These are phyloP conservation scores for Darevskia nairensis DNA, from an alignment of 2,797 vertebrate species.

Conservation along the genomic window DNA sequence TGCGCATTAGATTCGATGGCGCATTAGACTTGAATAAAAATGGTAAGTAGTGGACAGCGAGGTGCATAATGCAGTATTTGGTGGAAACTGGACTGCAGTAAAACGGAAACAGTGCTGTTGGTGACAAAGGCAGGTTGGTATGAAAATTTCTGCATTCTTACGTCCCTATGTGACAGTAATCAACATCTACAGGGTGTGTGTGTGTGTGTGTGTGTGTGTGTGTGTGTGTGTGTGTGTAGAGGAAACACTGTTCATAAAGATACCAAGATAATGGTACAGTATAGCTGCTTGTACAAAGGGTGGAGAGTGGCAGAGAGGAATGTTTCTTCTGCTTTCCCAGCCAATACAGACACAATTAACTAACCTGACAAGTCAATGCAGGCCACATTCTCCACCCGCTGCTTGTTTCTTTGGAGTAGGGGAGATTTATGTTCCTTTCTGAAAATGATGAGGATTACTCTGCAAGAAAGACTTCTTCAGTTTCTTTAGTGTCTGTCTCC, in stretches of 20 bases:
- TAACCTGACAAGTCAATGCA: conserved; percentile 22
- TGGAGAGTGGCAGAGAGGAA: neutral
- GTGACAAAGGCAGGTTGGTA: neutral
- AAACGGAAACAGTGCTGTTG: no score
- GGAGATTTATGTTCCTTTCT: conserved; percentile 25
- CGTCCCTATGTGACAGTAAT: neutral
- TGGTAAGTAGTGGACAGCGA: no score
- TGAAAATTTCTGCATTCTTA: neutral
- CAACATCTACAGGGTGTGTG: neutral
- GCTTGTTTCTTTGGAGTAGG: neutral
- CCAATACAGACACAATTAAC: conserved; percentile 9
- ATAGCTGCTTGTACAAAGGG: conserved; percentile 2
- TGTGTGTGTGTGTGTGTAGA: no score
- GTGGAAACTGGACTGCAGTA: no score
- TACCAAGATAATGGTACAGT: neutral
- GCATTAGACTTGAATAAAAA: no score
- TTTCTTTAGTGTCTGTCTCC: neutral
- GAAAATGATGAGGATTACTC: conserved; percentile 1
- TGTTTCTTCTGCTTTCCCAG: conserved; percentile 15
- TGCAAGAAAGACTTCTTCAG: neutral
- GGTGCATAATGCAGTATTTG: no score
- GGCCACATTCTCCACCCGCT: neutral
- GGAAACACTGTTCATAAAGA: neutral
- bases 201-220: neutral
- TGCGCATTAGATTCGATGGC: no score